Conservation (phyloP, 2,113 vertebrate genomes). For the Heterotis niloticus region DNA sequence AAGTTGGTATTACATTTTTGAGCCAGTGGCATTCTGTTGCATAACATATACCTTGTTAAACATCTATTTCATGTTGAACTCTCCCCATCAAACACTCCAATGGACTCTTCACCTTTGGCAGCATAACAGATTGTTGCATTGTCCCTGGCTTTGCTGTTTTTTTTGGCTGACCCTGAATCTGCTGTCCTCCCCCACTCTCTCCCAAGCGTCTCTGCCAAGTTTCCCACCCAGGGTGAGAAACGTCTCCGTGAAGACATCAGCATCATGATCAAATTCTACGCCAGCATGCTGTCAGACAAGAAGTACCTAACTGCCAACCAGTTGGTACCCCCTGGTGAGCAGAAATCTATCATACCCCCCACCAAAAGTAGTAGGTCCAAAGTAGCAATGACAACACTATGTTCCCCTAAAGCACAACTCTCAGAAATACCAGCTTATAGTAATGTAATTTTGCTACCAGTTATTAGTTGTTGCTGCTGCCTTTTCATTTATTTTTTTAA, state of each 20-base stretch:
- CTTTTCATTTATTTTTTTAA: too few relatives aligned
- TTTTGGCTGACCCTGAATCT: too few relatives aligned
- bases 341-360: slow-evolving; percentile 31
- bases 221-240: slow-evolving; percentile 89
- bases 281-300: slow-evolving; percentile 95
- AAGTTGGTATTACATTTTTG: background rate
- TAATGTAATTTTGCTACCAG: background rate
- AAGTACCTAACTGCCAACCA: slow-evolving; percentile 95
- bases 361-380: background rate
- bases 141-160: background rate
- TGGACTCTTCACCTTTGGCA: background rate
- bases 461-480: too few relatives aligned
- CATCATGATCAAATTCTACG: slow-evolving; percentile 92
- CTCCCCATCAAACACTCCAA: background rate
- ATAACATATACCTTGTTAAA: background rate
- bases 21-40: background rate
- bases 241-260: slow-evolving; percentile 91
- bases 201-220: slow-evolving; percentile 80
- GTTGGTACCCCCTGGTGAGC: slow-evolving; percentile 88
- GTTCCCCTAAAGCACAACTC: background rate
- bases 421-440: background rate
- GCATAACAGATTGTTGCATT: background rate
- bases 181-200: background rate
- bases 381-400: background rate
- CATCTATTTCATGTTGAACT: background rate